These are phyloP conservation scores for Aphidius colemani DNA, from an alignment of 2,888 invertebrate genomes.

Conservation along the genomic window DNA sequence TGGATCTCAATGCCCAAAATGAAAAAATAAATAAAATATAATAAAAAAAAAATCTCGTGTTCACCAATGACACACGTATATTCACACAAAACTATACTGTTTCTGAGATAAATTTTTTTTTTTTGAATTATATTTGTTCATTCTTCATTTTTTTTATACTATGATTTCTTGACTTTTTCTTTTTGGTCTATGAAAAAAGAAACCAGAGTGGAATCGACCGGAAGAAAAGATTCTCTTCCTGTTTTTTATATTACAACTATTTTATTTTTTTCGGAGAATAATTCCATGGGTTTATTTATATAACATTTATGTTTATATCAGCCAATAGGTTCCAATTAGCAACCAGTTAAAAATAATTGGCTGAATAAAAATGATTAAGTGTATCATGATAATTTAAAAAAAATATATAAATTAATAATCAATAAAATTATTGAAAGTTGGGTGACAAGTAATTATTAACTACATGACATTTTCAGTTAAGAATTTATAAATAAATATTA, in stretches of 20 bases:
- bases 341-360: not conserved
- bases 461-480: too few relatives aligned
- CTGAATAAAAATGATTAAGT: too few relatives aligned
- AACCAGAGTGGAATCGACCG: slow-evolving; percentile 29
- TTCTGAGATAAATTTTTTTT: too few relatives aligned
- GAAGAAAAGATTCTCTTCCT: slow-evolving; percentile 26
- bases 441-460: too few relatives aligned
- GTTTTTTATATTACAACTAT: slow-evolving; percentile 7
- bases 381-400: too few relatives aligned
- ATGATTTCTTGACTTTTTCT: too few relatives aligned
- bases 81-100: slow-evolving; percentile 5
- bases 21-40: too few relatives aligned
- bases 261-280: not conserved
- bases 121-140: too few relatives aligned
- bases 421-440: too few relatives aligned
- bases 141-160: not conserved
- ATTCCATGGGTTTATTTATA: not conserved
- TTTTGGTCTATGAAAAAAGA: not conserved
- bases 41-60: slow-evolving; percentile 33
- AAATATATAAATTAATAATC: too few relatives aligned
- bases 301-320: not conserved
- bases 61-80: slow-evolving; percentile 26
- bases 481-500: too few relatives aligned
- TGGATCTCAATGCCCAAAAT: slow-evolving; percentile 42
- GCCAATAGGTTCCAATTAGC: not conserved